Evolutionary conservation across 2,888 invertebrate species (phyloP), one percentile per base, ranked within the genome.

Genomic region (Thera obeliscata): DNA sequence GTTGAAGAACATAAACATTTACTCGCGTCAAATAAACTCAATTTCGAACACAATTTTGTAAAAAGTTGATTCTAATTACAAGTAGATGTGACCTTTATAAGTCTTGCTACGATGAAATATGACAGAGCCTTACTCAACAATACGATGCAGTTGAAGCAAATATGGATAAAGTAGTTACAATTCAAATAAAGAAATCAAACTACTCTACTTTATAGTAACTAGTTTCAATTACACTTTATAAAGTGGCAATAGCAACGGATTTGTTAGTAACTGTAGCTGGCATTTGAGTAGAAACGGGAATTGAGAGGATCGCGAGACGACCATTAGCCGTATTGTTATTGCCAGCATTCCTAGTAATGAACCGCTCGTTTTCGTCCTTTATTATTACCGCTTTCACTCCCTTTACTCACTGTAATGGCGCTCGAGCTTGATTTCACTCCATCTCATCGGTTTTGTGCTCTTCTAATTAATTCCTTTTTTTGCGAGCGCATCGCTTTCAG

Each of bases 261-360:
- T 87, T 88, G 87, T 84, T 80, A 76, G 74, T 79, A 77, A 81
- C 74, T 72, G 75, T 79, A 80, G 83, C 82, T 82, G 80, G 84
- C 87, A 87, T 77, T 89, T 87, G 77, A 88, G 83, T 85, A 76
- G 83, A 84, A 83, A 81, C 82, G 85, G 85, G 88, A 87, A 86
- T 86, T 81, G 86, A 87, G 87, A 87, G 81, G 86, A 88, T 90
- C 85, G 87, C 88, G 76, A 81, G 81, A 83, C 86, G 79, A 79
- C 90, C 89, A 91, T 93, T 93, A 92, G 86, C 86, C 83, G 88
- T 91, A 93, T 93, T 93, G 93, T 93, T 93, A 93, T 93, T 90
- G 85, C 90, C 87, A 81, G 86, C 88, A 89, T 90, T 90, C 81
- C 78, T 84, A 82, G 91, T 91, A 92, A 93, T 93, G 90, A 92